These are phyloP conservation scores for Turritopsis dohrnii DNA, from an alignment of 30 jellyfish, hydroid and myxozoan genomes.

Conservation along the genomic window DNA sequence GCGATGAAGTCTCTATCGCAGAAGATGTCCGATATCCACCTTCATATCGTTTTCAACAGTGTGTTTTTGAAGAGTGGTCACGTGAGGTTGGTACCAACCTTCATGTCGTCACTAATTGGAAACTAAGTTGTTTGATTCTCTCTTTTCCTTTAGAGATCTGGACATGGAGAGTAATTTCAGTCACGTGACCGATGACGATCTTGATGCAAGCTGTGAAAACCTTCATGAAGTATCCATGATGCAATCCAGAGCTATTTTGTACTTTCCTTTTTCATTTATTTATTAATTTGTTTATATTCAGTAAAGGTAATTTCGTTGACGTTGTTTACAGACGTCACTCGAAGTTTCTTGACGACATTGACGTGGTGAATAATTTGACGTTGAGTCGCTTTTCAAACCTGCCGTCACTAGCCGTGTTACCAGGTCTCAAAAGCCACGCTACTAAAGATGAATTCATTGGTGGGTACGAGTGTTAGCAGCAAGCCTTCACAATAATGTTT, in stretches of 20 bases:
- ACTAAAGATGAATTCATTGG: too few species aligned
- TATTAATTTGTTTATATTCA: too few species aligned
- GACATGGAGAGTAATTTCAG: constrained; percentile 72
- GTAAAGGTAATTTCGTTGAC: too few species aligned
- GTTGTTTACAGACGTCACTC: background rate
- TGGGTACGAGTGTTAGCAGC: too few species aligned
- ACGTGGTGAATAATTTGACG: background rate
- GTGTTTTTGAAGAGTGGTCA: constrained; percentile 48
- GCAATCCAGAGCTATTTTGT: background rate
- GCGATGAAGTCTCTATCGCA: constrained; percentile 44
- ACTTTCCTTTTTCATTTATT: background rate
- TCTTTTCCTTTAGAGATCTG: constrained; percentile 31
- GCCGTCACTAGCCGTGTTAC: background rate
- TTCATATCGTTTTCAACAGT: constrained; percentile 30
- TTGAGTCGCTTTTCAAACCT: background rate
- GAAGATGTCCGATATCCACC: constrained; percentile 24
- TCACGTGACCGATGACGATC: constrained; percentile 57
- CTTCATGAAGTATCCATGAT: background rate
- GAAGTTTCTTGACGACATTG: background rate
- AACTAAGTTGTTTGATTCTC: background rate
- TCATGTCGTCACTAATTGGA: background rate
- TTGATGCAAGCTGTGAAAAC: constrained; percentile 15
- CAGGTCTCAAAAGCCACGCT: too few species aligned
- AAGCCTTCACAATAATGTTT: too few species aligned
- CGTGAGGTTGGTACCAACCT: constrained; percentile 21